Percentiles rank a stretch among this genome's conserved stretches.
These are phyloP conservation scores for Clitarchus hookeri DNA, from an alignment of 2,888 invertebrate species.

Conservation along the genomic window DNA sequence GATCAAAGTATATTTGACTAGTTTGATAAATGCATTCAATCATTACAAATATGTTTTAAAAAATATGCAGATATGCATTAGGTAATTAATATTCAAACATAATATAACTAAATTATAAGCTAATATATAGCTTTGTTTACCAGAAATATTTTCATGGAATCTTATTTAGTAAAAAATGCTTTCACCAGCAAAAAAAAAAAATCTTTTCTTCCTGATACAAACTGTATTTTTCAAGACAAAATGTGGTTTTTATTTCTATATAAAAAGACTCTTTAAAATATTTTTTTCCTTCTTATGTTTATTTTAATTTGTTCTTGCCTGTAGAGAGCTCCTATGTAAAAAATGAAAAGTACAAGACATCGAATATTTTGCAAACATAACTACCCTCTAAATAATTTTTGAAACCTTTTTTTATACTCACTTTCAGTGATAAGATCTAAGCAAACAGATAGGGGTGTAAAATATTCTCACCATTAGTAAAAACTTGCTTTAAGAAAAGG, in stretches of 20 bases:
- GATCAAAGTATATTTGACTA: too few relatives aligned
- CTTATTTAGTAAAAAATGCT: too few relatives aligned
- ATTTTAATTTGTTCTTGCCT: background rate
- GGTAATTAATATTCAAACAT: too few relatives aligned
- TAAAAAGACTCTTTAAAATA: background rate
- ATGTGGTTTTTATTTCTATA: slow-evolving; percentile 14
- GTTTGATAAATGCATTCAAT: too few relatives aligned
- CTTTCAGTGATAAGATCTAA: background rate
- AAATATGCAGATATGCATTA: too few relatives aligned
- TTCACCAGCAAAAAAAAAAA: background rate
- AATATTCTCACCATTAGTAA: slow-evolving; percentile 1
- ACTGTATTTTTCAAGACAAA: background rate
- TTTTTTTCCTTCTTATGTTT: background rate
- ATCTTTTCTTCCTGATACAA: background rate
- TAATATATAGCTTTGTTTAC: too few relatives aligned
- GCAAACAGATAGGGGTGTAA: background rate
- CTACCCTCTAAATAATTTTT: slow-evolving; percentile 5
- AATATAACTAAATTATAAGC: too few relatives aligned
- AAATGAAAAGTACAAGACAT: slow-evolving; percentile 9
- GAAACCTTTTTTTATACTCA: slow-evolving; percentile 11
- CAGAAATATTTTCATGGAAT: too few relatives aligned
- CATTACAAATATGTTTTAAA: too few relatives aligned
- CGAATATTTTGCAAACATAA: background rate
- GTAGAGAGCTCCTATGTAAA: background rate
- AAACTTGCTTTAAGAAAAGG: background rate